A percentile compares a stretch with the other conserved stretches of the same genome.
Evolutionary conservation across 2,888 invertebrate genomes (phyloP).

Genomic region (Oligia latruncula): DNA sequence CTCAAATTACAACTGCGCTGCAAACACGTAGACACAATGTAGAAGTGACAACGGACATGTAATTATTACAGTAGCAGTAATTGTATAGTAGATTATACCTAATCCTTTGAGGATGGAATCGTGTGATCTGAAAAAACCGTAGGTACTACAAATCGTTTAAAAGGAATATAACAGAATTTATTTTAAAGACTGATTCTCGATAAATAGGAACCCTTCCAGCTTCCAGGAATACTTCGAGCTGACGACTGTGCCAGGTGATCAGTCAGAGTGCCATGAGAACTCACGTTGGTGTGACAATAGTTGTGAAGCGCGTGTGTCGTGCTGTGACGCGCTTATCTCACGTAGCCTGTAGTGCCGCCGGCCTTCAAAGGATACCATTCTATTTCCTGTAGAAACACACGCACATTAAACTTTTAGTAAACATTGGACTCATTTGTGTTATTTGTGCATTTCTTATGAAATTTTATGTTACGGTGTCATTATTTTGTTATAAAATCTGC

Average conservation of each 20-base stretch:
- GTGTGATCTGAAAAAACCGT: no score
- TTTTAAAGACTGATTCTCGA: neutral
- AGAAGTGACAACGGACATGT: neutral
- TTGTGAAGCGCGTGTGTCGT: neutral
- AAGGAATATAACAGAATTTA: neutral
- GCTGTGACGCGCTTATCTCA: conserved; percentile 2
- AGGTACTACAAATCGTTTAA: neutral
- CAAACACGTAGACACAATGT: neutral
- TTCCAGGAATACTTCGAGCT: neutral
- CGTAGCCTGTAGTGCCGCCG: neutral
- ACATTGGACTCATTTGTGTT: neutral
- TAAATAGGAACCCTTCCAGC: neutral
- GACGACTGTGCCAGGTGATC: neutral
- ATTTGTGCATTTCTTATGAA: neutral
- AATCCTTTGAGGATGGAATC: neutral
- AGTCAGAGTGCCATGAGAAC: neutral
- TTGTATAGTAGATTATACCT: neutral
- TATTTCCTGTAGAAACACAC: neutral
- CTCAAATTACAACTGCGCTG: conserved; percentile 44
- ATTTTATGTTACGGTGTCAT: neutral
- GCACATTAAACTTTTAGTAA: neutral
- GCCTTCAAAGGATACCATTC: neutral
- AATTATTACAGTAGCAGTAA: neutral
- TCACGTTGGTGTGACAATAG: neutral
- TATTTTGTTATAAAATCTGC: neutral